Conservation (phyloP, 2,797 vertebrate species). For the Sebastes wilsoni region DNA sequence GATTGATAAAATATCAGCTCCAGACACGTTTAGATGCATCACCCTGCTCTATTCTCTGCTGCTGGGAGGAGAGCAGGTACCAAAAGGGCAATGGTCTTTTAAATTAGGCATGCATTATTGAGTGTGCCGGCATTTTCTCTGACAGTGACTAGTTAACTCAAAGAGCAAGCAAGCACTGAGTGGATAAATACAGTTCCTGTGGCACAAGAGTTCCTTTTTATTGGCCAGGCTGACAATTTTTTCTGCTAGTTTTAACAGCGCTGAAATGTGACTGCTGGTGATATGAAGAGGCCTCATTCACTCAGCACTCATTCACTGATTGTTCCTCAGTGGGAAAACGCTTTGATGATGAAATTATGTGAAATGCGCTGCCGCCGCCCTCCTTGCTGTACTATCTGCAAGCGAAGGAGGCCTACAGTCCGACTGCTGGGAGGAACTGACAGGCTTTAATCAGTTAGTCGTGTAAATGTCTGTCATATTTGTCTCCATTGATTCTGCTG, state of each 20-base stretch:
- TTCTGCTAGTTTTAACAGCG: neutral
- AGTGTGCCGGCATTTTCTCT: conserved; percentile 42
- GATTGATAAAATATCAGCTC: conserved; percentile 45
- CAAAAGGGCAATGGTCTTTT: conserved; percentile 59
- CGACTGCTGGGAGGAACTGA: conserved; percentile 35
- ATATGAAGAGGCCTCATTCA: conserved; percentile 44
- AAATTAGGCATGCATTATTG: conserved; percentile 65
- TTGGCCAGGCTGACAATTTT: neutral
- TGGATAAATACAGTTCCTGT: conserved; percentile 43
- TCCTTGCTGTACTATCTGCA: conserved; percentile 54
- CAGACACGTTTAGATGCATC: conserved; percentile 19
- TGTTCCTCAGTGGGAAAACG: conserved; percentile 34
- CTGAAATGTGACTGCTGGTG: conserved; percentile 38
- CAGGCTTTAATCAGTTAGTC: conserved; percentile 54
- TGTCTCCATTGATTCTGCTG: conserved; percentile 47
- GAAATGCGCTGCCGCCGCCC: conserved; percentile 61
- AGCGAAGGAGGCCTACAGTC: conserved; percentile 33
- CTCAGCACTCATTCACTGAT: conserved; percentile 41
- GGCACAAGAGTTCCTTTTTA: conserved; percentile 7
- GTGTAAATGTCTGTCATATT: conserved; percentile 35
- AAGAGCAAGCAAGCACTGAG: conserved; percentile 28
- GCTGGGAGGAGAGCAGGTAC: conserved; percentile 31
- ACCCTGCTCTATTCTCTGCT: conserved; percentile 35
- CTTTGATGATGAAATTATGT: conserved; percentile 80
- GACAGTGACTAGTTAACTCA: conserved; percentile 44